Conservation (phyloP, 2,113 vertebrate species). For the Dunckerocampus dactyliophorus region DNA sequence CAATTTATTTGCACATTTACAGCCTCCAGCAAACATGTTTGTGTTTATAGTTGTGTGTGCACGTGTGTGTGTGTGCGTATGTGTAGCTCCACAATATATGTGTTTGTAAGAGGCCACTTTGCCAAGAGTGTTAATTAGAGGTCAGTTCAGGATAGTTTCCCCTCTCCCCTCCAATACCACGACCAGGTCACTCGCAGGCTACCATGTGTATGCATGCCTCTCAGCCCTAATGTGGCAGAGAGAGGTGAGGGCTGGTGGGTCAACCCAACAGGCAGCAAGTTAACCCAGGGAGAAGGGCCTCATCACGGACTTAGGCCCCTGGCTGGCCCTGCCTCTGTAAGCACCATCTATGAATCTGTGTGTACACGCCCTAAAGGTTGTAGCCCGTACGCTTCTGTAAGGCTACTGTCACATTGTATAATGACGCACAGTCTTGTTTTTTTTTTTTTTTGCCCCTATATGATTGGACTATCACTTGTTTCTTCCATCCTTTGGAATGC, state of each 20-base stretch:
- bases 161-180: constrained; percentile 54
- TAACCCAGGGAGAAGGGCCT: constrained; percentile 47
- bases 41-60: constrained; percentile 21
- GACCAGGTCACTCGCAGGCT: constrained; percentile 53
- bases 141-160: constrained; percentile 66
- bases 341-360: constrained; percentile 48
- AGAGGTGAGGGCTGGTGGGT: constrained; percentile 53
- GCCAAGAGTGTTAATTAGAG: constrained; percentile 80
- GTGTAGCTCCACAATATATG: constrained; percentile 13
- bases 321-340: constrained; percentile 43
- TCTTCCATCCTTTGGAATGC: not conserved
- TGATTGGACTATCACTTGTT: not conserved
- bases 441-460: constrained; percentile 1
- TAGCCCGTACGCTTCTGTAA: constrained; percentile 36
- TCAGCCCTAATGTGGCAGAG: constrained; percentile 53
- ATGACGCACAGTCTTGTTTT: constrained; percentile 28
- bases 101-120: constrained; percentile 65
- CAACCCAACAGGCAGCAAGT: constrained; percentile 50
- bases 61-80: constrained; percentile 28
- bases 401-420: constrained; percentile 69
- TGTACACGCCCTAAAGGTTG: constrained; percentile 49
- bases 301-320: constrained; percentile 43
- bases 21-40: constrained; percentile 24
- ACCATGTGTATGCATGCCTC: constrained; percentile 22
- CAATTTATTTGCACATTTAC: constrained; percentile 26